phyloP scores from a whole-genome alignment of 2,888 invertebrate genomes.

The Pherbina coryleti region DNA sequence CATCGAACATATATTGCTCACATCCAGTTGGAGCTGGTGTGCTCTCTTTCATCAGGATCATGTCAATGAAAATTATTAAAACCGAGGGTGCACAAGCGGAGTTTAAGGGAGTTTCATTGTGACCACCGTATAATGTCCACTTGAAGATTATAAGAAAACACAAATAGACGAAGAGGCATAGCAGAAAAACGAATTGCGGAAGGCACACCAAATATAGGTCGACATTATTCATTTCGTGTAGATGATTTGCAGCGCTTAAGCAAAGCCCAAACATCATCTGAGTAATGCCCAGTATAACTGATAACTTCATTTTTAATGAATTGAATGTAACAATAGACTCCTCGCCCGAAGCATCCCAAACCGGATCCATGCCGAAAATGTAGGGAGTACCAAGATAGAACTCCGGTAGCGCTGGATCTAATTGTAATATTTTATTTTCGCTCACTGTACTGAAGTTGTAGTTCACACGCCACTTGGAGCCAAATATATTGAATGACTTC shows the following conservation, averaged over 20 bases:
- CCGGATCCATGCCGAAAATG: conserved; percentile 84
- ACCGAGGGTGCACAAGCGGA: conserved; percentile 80
- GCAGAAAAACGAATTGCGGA: conserved; percentile 88
- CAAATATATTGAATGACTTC: conserved; percentile 92
- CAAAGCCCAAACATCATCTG: conserved; percentile 96
- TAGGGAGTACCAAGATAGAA: conserved; percentile 71
- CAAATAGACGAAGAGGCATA: conserved; percentile 89
- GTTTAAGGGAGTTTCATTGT: conserved; percentile 58
- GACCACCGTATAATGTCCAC: conserved; percentile 81
- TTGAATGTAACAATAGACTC: conserved; percentile 94
- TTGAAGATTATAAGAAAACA: conserved; percentile 90
- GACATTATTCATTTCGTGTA: conserved; percentile 76
- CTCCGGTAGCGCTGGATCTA: conserved; percentile 73
- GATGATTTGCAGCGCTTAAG: conserved; percentile 81
- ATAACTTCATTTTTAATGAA: conserved; percentile 96
- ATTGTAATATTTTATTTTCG: conserved; percentile 68
- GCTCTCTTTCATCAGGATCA: conserved; percentile 76
- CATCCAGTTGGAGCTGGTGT: conserved; percentile 65
- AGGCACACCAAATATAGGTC: conserved; percentile 85
- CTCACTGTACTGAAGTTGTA: conserved; percentile 71
- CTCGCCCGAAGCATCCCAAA: conserved; percentile 79
- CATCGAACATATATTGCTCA: conserved; percentile 75
- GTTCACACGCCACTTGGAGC: conserved; percentile 82
- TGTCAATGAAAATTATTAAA: conserved; percentile 82
- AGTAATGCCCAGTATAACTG: conserved; percentile 90